These are phyloP conservation scores for Teinopalpus imperialis DNA, from an alignment of 2,888 invertebrate genomes.

Conservation along the genomic window DNA sequence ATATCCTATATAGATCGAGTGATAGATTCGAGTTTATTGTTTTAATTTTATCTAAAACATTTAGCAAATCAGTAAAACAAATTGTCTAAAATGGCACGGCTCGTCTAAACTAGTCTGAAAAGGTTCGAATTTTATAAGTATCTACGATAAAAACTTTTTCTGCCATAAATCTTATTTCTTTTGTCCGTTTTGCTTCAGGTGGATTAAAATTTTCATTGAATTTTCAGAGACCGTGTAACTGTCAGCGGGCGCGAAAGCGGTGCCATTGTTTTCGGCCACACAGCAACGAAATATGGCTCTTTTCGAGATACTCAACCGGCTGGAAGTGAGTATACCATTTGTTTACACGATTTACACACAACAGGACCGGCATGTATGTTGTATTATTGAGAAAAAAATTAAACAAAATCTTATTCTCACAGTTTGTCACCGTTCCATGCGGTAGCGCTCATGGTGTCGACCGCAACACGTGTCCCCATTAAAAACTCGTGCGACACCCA, in stretches of 20 bases:
- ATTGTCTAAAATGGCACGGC: no score
- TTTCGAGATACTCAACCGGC: conserved; percentile 97
- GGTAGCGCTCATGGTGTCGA: conserved; percentile 53
- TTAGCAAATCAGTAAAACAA: no score
- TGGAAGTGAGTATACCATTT: conserved; percentile 87
- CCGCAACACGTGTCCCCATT: conserved; percentile 62
- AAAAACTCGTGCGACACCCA: conserved; percentile 40
- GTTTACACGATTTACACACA: conserved; percentile 26
- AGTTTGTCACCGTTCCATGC: conserved; percentile 36
- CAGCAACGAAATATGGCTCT: conserved; percentile 97
- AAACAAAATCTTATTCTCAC: conserved; percentile 43
- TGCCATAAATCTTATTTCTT: conserved; percentile 21
- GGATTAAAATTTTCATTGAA: conserved; percentile 37
- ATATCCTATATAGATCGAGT: no score
- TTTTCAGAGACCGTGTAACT: conserved; percentile 94
- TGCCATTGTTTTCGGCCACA: conserved; percentile 96
- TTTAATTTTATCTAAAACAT: no score
- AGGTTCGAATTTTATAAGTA: conserved; percentile 7
- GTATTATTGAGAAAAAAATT: conserved; percentile 22
- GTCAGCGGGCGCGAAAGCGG: conserved; percentile 93
- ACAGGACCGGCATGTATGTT: background rate
- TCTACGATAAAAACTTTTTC: conserved; percentile 19
- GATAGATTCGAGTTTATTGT: no score
- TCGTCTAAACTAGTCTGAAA: conserved; percentile 11
- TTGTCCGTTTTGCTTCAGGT: conserved; percentile 23